phyloP scores from a whole-genome alignment of 2,113 vertebrate species.

The Syrrhaptes paradoxus region DNA sequence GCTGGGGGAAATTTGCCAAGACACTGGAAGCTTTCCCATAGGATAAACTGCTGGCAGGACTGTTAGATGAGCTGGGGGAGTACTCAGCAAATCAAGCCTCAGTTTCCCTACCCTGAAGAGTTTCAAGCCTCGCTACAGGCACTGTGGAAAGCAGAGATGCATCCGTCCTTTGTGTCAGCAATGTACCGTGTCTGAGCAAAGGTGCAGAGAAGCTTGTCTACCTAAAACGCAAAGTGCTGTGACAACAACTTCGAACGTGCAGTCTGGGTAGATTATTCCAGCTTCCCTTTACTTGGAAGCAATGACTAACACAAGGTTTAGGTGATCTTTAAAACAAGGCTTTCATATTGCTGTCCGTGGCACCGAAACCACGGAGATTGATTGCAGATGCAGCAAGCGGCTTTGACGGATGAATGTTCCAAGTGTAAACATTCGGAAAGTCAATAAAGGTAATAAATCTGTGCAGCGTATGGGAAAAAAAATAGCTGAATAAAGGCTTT shows the following conservation, averaged over 20 bases:
- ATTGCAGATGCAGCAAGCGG: constrained; percentile 45
- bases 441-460: constrained; percentile 61
- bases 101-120: not conserved
- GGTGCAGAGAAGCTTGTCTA: not conserved
- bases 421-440: constrained; percentile 53
- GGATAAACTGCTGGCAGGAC: not conserved
- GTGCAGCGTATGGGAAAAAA: not conserved
- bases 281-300: not conserved
- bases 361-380: constrained; percentile 4
- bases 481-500: constrained; percentile 47
- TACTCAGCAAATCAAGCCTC: not conserved
- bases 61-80: not conserved
- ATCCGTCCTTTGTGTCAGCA: not conserved
- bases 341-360: not conserved
- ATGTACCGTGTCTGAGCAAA: not conserved
- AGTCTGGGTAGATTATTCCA: not conserved
- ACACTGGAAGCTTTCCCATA: accelerated
- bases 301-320: not conserved
- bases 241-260: not conserved
- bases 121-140: not conserved
- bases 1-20: not conserved
- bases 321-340: constrained; percentile 32
- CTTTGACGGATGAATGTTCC: constrained; percentile 50
- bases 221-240: not conserved
- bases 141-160: not conserved